Percentiles rank a stretch among this genome's conserved stretches.
phyloP scores from a whole-genome alignment of 2,888 invertebrate genomes.

The Aplocera efformata region DNA sequence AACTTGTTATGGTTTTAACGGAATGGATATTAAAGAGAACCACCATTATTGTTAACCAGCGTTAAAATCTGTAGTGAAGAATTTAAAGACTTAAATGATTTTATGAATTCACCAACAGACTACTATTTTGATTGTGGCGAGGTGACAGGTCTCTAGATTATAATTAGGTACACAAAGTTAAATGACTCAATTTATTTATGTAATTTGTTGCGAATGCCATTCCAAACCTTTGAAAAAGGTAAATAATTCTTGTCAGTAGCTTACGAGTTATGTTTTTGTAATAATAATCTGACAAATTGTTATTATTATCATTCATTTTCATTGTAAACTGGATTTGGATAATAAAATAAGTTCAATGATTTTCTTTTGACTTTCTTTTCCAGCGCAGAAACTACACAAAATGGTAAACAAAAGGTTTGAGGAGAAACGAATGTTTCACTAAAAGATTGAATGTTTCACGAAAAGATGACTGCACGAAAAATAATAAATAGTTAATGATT shows the following conservation, averaged over 20 bases:
- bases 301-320: slow-evolving; percentile 63
- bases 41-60: too few relatives aligned
- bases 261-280: slow-evolving; percentile 55
- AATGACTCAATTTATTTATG: slow-evolving; percentile 37
- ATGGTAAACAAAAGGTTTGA: too few relatives aligned
- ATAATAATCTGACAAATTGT: slow-evolving; percentile 55
- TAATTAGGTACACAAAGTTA: slow-evolving; percentile 27
- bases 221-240: slow-evolving; percentile 77
- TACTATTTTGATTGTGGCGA: slow-evolving; percentile 10
- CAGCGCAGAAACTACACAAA: too few relatives aligned
- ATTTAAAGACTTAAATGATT: slow-evolving; percentile 1
- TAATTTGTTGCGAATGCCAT: slow-evolving; percentile 67
- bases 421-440: too few relatives aligned
- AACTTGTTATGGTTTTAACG: too few relatives aligned
- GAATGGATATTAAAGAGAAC: too few relatives aligned
- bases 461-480: too few relatives aligned
- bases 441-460: too few relatives aligned
- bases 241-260: slow-evolving; percentile 76
- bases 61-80: background rate
- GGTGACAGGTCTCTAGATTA: slow-evolving; percentile 15
- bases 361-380: slow-evolving; percentile 20
- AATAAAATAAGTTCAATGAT: slow-evolving; percentile 59
- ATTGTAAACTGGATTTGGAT: slow-evolving; percentile 73
- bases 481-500: too few relatives aligned
- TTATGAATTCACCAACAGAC: slow-evolving; percentile 10